These are phyloP conservation scores for Alviniconcha marisindica DNA, from an alignment of 1,140 invertebrate species.

Conservation along the genomic window DNA sequence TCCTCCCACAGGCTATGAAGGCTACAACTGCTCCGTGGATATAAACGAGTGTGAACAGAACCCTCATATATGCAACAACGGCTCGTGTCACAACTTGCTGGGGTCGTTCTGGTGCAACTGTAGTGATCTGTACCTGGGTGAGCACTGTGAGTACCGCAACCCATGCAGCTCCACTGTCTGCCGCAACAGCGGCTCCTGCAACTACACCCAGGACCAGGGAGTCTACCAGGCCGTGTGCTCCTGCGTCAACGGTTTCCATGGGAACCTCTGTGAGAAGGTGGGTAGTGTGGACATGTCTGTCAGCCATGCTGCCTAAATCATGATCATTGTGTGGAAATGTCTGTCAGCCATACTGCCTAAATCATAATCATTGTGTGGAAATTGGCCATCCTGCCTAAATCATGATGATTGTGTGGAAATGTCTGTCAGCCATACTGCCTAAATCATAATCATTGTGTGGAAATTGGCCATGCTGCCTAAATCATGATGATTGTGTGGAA, in stretches of 20 bases:
- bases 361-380: too few species aligned
- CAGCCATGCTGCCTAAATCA: too few species aligned
- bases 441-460: too few species aligned
- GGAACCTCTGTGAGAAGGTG: constrained; percentile 55
- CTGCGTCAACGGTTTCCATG: constrained; percentile 43
- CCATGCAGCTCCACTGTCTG: constrained; percentile 59
- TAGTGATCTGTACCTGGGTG: constrained; percentile 78
- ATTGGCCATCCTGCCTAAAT: too few species aligned
- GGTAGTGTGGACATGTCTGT: too few species aligned
- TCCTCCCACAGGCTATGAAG: constrained; percentile 46
- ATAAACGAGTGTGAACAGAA: constrained; percentile 54
- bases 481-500: too few species aligned
- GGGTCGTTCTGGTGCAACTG: constrained; percentile 85
- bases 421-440: too few species aligned
- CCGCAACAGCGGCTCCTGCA: constrained; percentile 58
- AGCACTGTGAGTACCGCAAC: constrained; percentile 54
- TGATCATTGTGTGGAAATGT: too few species aligned
- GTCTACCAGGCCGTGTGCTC: constrained; percentile 2
- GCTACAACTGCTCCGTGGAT: constrained; percentile 54
- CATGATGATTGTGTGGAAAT: too few species aligned
- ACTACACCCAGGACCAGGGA: neutral
- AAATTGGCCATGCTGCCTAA: too few species aligned
- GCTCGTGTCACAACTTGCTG: constrained; percentile 82
- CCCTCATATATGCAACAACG: constrained; percentile 41
- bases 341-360: too few species aligned